Conservation (phyloP, 1,140 invertebrate species). For the Chironomus tepperi region DNA sequence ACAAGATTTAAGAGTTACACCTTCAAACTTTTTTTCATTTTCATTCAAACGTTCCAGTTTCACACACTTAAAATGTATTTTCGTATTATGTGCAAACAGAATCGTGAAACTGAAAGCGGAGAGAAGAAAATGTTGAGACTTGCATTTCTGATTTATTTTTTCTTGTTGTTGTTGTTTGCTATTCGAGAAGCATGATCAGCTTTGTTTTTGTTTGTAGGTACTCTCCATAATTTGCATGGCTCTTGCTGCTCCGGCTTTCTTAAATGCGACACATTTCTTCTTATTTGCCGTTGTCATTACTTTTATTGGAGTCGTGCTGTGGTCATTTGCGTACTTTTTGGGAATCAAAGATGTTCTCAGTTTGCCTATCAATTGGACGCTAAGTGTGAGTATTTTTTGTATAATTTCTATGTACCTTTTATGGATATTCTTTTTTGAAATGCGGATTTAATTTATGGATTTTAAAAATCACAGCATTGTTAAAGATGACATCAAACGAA, state of each 20-base stretch:
- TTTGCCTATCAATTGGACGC: slow-evolving; percentile 72
- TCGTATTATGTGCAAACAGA: neutral
- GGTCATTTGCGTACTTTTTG: slow-evolving; percentile 69
- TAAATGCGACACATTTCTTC: slow-evolving; percentile 64
- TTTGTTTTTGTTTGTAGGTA: slow-evolving; percentile 50
- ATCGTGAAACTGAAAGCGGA: neutral
- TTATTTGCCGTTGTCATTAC: slow-evolving; percentile 69
- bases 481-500: too few species aligned
- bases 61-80: slow-evolving; percentile 3
- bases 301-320: slow-evolving; percentile 73
- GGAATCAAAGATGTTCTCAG: slow-evolving; percentile 67
- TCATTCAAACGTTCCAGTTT: neutral
- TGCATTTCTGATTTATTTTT: too few species aligned
- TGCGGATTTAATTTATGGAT: too few species aligned
- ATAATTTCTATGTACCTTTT: too few species aligned
- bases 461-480: too few species aligned
- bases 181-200: too few species aligned
- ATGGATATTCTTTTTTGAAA: slow-evolving; percentile 24
- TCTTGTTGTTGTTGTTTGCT: too few species aligned
- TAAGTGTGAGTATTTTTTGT: slow-evolving; percentile 54
- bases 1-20: neutral
- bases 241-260: slow-evolving; percentile 53
- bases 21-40: neutral
- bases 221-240: slow-evolving; percentile 75
- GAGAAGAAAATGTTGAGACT: neutral